Conservation (phyloP, 2,888 invertebrate species). For the Gastrophysa polygoni region DNA sequence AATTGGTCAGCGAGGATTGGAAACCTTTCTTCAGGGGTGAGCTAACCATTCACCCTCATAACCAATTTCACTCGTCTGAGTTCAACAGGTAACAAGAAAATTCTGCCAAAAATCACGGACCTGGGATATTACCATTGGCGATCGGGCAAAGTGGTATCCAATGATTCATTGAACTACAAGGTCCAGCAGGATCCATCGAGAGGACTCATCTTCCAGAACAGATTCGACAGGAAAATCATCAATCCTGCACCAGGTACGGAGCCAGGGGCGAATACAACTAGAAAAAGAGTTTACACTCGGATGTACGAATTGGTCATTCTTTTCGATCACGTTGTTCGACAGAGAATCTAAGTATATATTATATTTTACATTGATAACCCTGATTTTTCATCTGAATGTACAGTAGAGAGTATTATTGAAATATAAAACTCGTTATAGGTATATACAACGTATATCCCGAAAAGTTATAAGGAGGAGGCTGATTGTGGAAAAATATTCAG, state of each 20-base stretch:
- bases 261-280: slow-evolving; percentile 72
- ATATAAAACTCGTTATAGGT: too few relatives aligned
- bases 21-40: slow-evolving; percentile 71
- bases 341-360: slow-evolving; percentile 47
- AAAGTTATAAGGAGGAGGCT: too few relatives aligned
- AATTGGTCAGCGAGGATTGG: slow-evolving; percentile 77
- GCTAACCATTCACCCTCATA: too few relatives aligned
- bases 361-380: too few relatives aligned
- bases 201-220: slow-evolving; percentile 80
- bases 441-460: too few relatives aligned
- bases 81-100: slow-evolving; percentile 54
- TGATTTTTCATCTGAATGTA: too few relatives aligned
- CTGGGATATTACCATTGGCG: slow-evolving; percentile 82
- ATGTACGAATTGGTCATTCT: slow-evolving; percentile 77
- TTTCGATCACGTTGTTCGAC: slow-evolving; percentile 78
- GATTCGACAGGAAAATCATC: slow-evolving; percentile 78
- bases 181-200: slow-evolving; percentile 73
- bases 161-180: slow-evolving; percentile 78
- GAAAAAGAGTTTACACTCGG: slow-evolving; percentile 67
- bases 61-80: slow-evolving; percentile 27
- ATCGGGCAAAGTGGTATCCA: slow-evolving; percentile 70
- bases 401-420: too few relatives aligned
- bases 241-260: slow-evolving; percentile 69
- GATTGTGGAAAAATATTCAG: too few relatives aligned
- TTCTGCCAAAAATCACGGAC: slow-evolving; percentile 73